Evolutionary conservation across 2,113 vertebrate species (phyloP), one percentile per base, ranked within the genome.

Genomic region (Chelonoidis abingdonii): DNA sequence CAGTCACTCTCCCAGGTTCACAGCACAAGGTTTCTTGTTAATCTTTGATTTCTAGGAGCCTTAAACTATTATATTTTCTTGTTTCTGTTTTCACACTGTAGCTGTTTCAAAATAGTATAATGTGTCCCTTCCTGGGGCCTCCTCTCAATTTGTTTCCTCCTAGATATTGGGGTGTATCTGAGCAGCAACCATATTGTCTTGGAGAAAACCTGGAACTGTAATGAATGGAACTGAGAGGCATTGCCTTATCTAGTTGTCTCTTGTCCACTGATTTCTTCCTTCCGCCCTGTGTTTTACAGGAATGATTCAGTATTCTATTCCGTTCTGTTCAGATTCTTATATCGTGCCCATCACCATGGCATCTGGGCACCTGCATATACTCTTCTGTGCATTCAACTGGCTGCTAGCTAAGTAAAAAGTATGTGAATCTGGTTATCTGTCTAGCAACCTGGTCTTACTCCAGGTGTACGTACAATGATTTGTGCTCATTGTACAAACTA

Each of bases 301-400:
- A 41, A 62, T 14, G 62, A n/a, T 0, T 25, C 54, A 50, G 7
- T 29, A 53, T 86, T 87, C 88, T 29, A 27, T 0, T 54, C 54
- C 80, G 59, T 2, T 88, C 72, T 88, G 76, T 56, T 53, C 86
- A 88, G 86, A 69, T 54, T 62, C 56, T 75, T 78, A 3, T 16
- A 21, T 62, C 27, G 21, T 57, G 76, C 53, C 56, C 8, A 2
- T 44, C 85, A 8, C 56, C 11, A 41, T 31, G 62, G 52, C 50
- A 14, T 3, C 4, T 1, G 53, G 83, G 13, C 75, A 83, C 44
- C 92, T 49, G 84, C 62, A 54, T 82, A 83, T 53, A 2, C 86
- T 93, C 47, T 78, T n/a, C 1, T 0, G 38, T 76, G 78, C 3
- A 13, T 25, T 25, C 2, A 0, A 1, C 82, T 80, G n/a, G 5